Evolutionary conservation across 1,140 invertebrate species (phyloP).

Genomic region (Drosophila ironensis): DNA sequence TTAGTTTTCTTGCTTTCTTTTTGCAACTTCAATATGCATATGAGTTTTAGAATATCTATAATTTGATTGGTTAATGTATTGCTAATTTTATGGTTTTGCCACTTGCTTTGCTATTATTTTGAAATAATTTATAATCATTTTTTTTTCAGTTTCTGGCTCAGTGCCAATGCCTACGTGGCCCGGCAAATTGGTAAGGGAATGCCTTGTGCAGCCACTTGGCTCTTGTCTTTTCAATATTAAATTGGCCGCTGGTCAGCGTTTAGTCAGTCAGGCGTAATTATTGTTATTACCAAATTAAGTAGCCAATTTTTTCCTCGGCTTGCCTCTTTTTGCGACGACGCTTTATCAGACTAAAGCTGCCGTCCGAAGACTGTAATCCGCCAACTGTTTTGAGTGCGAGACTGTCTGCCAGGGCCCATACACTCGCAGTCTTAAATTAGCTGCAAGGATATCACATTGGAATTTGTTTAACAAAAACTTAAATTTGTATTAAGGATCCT

Average conservation of each 20-base stretch:
- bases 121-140: neutral
- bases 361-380: constrained; percentile 51
- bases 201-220: constrained; percentile 50
- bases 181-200: constrained; percentile 51
- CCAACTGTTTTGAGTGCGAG: constrained; percentile 49
- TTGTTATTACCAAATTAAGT: constrained; percentile 80
- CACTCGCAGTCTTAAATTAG: neutral
- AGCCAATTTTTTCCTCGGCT: constrained; percentile 70
- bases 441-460: neutral
- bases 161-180: no score
- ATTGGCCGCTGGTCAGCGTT: constrained; percentile 69
- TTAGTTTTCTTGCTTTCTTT: neutral
- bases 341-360: constrained; percentile 59
- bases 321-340: constrained; percentile 46
- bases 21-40: no score
- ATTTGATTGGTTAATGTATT: no score
- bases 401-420: constrained; percentile 22
- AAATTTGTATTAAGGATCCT: neutral
- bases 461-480: neutral
- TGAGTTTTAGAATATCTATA: no score
- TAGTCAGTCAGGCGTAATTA: constrained; percentile 78
- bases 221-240: constrained; percentile 48
- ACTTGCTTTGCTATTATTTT: no score
- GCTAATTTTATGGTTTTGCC: no score
- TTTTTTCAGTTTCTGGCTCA: no score